Conservation (phyloP, 2,113 vertebrate genomes). For the Globicephala melas region DNA sequence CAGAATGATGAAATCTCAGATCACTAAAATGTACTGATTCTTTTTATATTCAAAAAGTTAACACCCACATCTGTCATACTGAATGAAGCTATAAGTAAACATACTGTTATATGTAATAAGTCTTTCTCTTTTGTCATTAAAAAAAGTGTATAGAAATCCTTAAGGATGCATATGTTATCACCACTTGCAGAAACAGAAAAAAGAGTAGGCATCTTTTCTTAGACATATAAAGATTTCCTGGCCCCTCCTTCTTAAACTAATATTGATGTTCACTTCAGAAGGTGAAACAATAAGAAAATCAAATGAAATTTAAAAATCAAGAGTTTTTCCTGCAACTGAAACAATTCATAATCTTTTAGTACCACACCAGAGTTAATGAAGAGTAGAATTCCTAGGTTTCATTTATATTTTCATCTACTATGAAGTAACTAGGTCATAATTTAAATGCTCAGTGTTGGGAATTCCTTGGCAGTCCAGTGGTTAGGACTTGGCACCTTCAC, state of each 20-base stretch:
- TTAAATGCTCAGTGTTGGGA: not conserved
- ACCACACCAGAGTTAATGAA: not conserved
- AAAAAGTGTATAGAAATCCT: not conserved
- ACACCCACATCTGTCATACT: not conserved
- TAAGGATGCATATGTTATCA: not conserved
- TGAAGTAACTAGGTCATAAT: not conserved
- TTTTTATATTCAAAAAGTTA: conserved; percentile 32
- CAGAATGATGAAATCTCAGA: conserved; percentile 27
- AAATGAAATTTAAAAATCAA: not conserved
- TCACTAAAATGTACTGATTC: conserved; percentile 1
- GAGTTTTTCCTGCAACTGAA: not conserved
- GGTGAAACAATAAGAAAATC: not conserved
- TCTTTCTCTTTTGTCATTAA: conserved; percentile 6
- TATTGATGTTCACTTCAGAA: not conserved
- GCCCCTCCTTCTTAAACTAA: not conserved
- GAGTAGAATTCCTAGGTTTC: not conserved
- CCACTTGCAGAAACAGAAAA: not conserved
- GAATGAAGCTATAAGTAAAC: not conserved
- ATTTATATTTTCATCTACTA: not conserved
- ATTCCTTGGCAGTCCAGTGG: not conserved
- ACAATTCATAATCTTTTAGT: not conserved
- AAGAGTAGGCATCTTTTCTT: not conserved
- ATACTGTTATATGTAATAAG: not conserved
- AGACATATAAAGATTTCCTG: conserved; percentile 5
- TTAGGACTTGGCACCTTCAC: not conserved